phyloP scores from a whole-genome alignment of 2,797 vertebrate genomes.

The Tragelaphus eurycerus region DNA sequence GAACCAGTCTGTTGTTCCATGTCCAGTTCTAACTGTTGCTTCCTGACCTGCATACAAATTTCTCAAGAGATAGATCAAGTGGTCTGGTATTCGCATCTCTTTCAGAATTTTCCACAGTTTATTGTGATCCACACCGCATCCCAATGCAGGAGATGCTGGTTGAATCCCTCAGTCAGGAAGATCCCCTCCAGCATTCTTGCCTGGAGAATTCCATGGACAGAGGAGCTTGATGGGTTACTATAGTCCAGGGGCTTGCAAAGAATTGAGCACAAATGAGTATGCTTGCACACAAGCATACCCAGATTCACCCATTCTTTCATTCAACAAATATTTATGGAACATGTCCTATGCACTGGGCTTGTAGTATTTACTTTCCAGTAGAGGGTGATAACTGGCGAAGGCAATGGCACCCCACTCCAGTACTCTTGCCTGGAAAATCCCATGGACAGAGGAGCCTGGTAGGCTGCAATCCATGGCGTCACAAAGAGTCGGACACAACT shows the following conservation, averaged over 20 bases:
- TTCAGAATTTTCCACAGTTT: too few relatives aligned
- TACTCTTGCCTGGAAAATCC: background rate
- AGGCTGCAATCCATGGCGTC: background rate
- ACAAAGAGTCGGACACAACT: accelerated
- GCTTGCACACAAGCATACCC: background rate
- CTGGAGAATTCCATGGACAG: background rate
- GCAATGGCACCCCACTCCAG: background rate
- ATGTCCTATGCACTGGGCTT: background rate
- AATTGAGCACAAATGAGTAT: background rate
- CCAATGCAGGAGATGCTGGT: background rate
- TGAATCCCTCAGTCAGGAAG: background rate
- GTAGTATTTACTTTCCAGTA: background rate
- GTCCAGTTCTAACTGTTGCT: too few relatives aligned
- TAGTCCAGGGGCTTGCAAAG: background rate
- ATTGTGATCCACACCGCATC: background rate
- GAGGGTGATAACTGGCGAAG: background rate
- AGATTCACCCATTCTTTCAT: background rate
- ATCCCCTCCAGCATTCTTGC: background rate
- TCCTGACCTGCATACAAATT: too few relatives aligned
- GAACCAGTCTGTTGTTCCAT: too few relatives aligned
- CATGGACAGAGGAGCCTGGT: background rate
- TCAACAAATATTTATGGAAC: background rate
- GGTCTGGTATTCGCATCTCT: too few relatives aligned
- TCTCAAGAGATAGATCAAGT: too few relatives aligned
- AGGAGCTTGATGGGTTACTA: background rate